Evolutionary conservation across 2,888 invertebrate species (phyloP), one percentile per base, ranked within the genome.

Genomic region (Amitus sp.): DNA sequence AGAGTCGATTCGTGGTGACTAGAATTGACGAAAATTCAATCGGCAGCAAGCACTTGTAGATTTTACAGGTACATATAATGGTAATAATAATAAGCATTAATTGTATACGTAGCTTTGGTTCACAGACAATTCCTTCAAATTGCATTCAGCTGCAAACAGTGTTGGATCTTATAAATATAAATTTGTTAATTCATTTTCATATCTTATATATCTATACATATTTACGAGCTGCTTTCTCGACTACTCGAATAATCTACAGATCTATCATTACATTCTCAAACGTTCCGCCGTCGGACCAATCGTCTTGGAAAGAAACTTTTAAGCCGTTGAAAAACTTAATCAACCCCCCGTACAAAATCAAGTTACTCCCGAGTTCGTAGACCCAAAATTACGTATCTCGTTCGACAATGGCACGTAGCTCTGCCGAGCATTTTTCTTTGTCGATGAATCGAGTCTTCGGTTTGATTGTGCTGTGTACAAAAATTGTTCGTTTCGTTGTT

Each of bases 21-120:
- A 82, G 82, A 82, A 78, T 79, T 68, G 70, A 71, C 73, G 73
- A 67, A 73, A 73, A 75, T 73, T 73, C 73, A 73, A 74, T 72
- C 69, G 71, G 68, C 15, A 72, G 73, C n/a, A 70, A 70, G 64
- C 71, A 70, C 63, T 69, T 69, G 70, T 72, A n/a, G n/a, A n/a
- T n/a, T n/a, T n/a, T n/a, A n/a, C n/a, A n/a, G n/a, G n/a, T 72
- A 69, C 76, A 63, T 52, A 67, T 72, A 39, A 27, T 27, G 9
- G 9, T 27, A 69, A 67, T 71, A 48, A 48, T 50, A 52, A 51
- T 55, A 65, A 52, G 57, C 47, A 62, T 65, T 61, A 67, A 5
- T 33, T 33, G 33, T 33, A 33, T 33, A 33, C 69, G 72, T 70
- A 75, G 76, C 82, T 82, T 82, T 82, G 82, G 82, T 79, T 78